Evolutionary conservation across 2,888 invertebrate genomes (phyloP), one percentile per base, ranked within the genome.

Genomic region (Lathronympha strigana): DNA sequence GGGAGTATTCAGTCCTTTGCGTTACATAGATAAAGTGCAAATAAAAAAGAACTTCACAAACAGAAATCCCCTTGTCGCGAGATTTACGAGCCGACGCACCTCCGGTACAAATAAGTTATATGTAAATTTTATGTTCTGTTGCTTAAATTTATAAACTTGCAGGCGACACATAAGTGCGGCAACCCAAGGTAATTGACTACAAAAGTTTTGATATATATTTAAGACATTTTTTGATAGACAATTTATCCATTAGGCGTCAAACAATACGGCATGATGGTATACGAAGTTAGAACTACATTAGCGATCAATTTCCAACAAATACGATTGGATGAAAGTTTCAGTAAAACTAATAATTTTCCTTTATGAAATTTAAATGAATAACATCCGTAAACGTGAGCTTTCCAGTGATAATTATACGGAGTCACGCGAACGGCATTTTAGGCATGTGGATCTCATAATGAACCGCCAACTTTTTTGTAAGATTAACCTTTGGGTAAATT

Each of bases 1-100:
- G 82, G 82, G 90, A 90, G 91, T 88, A 90, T 87, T 87, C 88
- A 84, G 84, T 84, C 84, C 85, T 88, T 88, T 84, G 82, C 86
- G 80, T 84, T 86, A 85, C 84, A 84, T 87, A 88, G 89, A 90
- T 89, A 90, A 90, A 90, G 87, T 84, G 86, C 81, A 88, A 90
- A 89, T 90, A 90, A 90, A 91, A 90, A 90, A 87, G 87, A 84
- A 91, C 85, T 90, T 92, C 88, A 87, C 88, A 87, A 90, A 90
- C 89, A 91, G 87, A 89, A 88, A 90, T 90, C 90, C 90, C 83
- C 89, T 90, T 86, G 89, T 89, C 87, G 87, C 83, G 82, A 90
- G 90, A 91, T 91, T 91, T 91, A 91, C 90, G 90, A 89, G 86
- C 80, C 78, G 84, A 87, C 88, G 87, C 88, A 90, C 88, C 88